Evolutionary conservation across 1,140 invertebrate genomes (phyloP), one percentile per base, ranked within the genome.

Genomic region (Leptonema lineaticorne): DNA sequence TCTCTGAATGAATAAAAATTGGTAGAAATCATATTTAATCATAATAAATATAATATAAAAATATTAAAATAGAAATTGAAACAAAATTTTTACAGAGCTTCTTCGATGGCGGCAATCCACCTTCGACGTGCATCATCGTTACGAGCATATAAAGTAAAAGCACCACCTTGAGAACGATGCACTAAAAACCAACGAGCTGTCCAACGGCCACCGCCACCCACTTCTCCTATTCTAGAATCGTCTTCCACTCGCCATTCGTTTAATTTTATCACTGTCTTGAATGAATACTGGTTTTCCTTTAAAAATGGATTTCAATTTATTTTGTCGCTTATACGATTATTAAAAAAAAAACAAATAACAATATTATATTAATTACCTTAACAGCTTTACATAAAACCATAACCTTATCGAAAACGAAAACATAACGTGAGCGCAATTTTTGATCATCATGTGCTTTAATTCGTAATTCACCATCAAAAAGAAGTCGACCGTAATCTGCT

Each of bases 331-430:
- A 33, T 33, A 29, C 16, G 26, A 7, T 7, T 48, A 3, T 63
- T 4, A 63, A 27, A 2, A 62, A 29, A 37, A 41, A 2, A 24
- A 30, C 24, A 8, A 18, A 29, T 48, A n/a, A 45, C 8, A 4
- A 41, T 41, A 16, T 41, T 41, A 20, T 2, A 24, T 6, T n/a
- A 84, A 87, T 87, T 75, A 92, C 90, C 82, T 90, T 87, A 22
- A 88, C 85, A 11, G 90, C 85, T 83, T 98, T 99, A 78, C 96
- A 98, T 79, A 98, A 90, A 62, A 99, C 85, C 81, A 99, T 90
- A 26, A 96, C 92, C 85, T 96, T 96, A 78, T 98, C 95, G 82
- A 99, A 98, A 26, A 99, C 88, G 80, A 99, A 99, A 14, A 96
- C 92, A 78, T 96, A 97, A 78, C 95, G 88, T 45, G 88, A 87